Conservation (phyloP, 1,140 invertebrate species). For the Scaptomyza graminum region DNA sequence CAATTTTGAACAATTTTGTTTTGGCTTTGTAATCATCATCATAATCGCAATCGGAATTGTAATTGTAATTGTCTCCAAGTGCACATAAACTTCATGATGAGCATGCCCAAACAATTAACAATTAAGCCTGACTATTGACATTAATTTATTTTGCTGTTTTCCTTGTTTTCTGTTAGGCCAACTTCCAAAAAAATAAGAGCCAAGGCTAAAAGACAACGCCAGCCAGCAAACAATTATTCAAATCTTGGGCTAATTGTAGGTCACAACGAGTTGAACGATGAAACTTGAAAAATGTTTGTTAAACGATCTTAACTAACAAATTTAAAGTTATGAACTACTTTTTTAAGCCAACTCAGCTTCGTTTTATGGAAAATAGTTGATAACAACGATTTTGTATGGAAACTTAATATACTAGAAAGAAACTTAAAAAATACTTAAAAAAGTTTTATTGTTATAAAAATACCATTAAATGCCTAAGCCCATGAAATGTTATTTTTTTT, state of each 20-base stretch:
- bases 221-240: slow-evolving; percentile 2
- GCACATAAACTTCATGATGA: slow-evolving; percentile 21
- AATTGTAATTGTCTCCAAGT: slow-evolving; percentile 22
- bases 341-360: background rate
- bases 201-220: slow-evolving; percentile 10
- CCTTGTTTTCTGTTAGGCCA: slow-evolving; percentile 9
- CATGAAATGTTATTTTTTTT: no score
- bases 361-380: background rate
- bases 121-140: slow-evolving; percentile 35
- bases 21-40: slow-evolving; percentile 18
- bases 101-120: slow-evolving; percentile 30
- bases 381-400: no score
- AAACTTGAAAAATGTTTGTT: background rate
- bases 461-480: no score
- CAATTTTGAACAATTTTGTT: slow-evolving; percentile 28
- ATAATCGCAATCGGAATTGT: slow-evolving; percentile 13
- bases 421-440: no score
- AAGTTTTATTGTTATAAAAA: no score
- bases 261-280: slow-evolving; percentile 12
- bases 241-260: slow-evolving; percentile 28
- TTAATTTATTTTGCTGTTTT: slow-evolving; percentile 7
- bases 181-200: slow-evolving; percentile 8
- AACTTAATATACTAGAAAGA: no score
- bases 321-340: background rate
- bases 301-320: background rate